Evolutionary conservation across 2,888 invertebrate genomes (phyloP).

Genomic region (Hirtodrosophila histrioides): DNA sequence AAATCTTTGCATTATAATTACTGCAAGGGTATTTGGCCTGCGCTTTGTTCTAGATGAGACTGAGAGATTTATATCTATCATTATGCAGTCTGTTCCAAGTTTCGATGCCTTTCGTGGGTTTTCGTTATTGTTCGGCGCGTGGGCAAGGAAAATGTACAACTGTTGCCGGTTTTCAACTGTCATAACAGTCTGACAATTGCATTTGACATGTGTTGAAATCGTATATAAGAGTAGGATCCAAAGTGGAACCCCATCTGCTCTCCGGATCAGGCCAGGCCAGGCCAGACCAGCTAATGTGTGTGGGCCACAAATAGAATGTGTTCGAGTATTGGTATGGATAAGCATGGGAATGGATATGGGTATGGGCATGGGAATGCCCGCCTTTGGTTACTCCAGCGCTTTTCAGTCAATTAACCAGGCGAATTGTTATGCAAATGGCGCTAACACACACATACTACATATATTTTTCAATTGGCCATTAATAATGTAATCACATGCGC

Average conservation of each 20-base stretch:
- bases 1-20: no score
- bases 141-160: slow-evolving; percentile 38
- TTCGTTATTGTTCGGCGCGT: slow-evolving; percentile 46
- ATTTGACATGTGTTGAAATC: slow-evolving; percentile 57
- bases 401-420: slow-evolving; percentile 34
- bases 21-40: slow-evolving; percentile 21
- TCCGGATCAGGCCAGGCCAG: background rate
- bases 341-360: slow-evolving; percentile 6
- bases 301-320: slow-evolving; percentile 24
- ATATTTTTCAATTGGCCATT: no score
- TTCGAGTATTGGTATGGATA: no score
- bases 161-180: slow-evolving; percentile 33
- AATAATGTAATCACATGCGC: slow-evolving; percentile 6
- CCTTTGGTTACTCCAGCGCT: slow-evolving; percentile 11
- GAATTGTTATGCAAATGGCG: slow-evolving; percentile 30
- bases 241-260: background rate
- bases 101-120: slow-evolving; percentile 35
- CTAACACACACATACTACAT: background rate
- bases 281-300: slow-evolving; percentile 1
- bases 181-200: slow-evolving; percentile 60
- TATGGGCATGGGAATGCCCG: slow-evolving; percentile 15
- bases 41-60: background rate
- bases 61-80: no score
- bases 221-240: slow-evolving; percentile 25
- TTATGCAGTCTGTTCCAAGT: background rate